phyloP scores from a whole-genome alignment of 2,888 invertebrate genomes.

The Girardia tigrina region DNA sequence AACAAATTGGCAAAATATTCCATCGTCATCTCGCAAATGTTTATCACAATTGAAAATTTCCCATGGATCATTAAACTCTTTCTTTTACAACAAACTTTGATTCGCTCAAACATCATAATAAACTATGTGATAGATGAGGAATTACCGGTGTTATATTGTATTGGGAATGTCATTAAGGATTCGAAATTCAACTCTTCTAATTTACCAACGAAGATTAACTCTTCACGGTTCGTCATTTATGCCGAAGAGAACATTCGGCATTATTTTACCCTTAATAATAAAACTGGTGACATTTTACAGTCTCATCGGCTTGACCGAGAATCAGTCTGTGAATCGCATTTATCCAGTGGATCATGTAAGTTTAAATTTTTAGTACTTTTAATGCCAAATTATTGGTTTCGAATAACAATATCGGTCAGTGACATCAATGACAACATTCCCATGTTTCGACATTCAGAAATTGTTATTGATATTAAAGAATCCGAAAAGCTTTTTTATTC shows the following conservation, averaged over 20 bases:
- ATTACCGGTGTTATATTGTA: neutral
- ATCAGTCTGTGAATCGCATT: neutral
- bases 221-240: neutral
- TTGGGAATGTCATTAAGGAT: neutral
- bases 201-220: neutral
- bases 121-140: conserved; percentile 9
- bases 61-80: conserved; percentile 7
- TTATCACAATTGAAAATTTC: neutral
- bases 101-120: neutral
- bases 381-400: conserved; percentile 3
- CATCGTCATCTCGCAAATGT: neutral
- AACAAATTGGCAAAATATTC: neutral
- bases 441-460: neutral
- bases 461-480: neutral
- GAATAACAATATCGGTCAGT: neutral
- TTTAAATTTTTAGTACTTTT: neutral
- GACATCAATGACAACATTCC: conserved; percentile 15
- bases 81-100: neutral
- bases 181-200: neutral
- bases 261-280: neutral
- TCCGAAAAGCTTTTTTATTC: neutral
- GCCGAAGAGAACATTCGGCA: neutral
- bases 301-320: neutral
- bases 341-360: conserved; percentile 1
- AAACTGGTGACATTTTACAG: conserved; percentile 1